Evolutionary conservation across 2,797 vertebrate genomes (phyloP).

Genomic region (Argya squamiceps): DNA sequence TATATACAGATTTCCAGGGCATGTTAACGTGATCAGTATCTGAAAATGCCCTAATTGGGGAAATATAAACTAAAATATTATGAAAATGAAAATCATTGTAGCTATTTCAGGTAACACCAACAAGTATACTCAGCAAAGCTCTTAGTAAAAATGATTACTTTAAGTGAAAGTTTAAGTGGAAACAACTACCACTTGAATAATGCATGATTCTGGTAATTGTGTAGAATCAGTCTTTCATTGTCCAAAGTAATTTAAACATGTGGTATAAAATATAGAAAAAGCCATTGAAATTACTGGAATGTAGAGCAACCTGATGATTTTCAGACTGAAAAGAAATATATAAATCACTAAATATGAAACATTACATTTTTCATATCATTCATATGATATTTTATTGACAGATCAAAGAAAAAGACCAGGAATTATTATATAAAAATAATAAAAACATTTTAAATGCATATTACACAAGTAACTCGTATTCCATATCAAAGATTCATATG

Average conservation of each 20-base stretch:
- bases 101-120: neutral
- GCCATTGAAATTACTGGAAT: neutral
- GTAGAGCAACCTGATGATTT: neutral
- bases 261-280: neutral
- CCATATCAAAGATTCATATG: neutral
- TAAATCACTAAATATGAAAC: neutral
- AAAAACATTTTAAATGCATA: neutral
- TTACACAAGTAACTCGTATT: neutral
- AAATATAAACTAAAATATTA: neutral
- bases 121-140: neutral
- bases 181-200: neutral
- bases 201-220: neutral
- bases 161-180: neutral
- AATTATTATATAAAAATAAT: neutral
- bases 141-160: neutral
- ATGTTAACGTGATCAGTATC: neutral
- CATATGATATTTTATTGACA: fast-evolving
- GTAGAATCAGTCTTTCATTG: neutral
- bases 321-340: neutral
- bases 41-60: neutral
- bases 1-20: neutral
- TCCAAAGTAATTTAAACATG: neutral
- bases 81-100: neutral
- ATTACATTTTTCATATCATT: neutral
- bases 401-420: neutral